Evolutionary conservation across 2,797 vertebrate species (phyloP), one percentile per base, ranked within the genome.

Genomic region (Rhodeus uyekii): DNA sequence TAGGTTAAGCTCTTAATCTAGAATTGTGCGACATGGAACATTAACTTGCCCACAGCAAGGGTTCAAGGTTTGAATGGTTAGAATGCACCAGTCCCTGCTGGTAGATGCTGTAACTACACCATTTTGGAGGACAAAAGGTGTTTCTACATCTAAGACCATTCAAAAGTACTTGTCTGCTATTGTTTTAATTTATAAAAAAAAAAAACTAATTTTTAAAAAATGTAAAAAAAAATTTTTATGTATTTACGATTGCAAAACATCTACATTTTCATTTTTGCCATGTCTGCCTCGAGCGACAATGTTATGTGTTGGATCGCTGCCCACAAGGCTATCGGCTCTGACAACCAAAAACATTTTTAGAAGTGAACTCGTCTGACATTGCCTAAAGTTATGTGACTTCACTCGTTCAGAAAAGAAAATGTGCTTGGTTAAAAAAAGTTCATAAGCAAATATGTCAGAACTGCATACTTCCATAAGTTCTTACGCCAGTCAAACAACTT

Each of bases 1-100:
- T 63, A 75, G 80, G 80, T 75, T 74, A 81, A 76, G 48, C 63
- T 76, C 61, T 65, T 68, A 42, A 68, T 76, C 63, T 60, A 82
- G 63, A 53, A 58, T 27, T 76, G 80, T 82, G 50, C 2, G 50
- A 81, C 44, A 65, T 81, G 80, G 71, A 81, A 60, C 61, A 82
- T 68, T 73, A 74, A 48, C 8, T 53, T 76, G 69, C 16, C 38
- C 24, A 44, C 5, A 44, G 34, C 72, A 82, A 27, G 36, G 8
- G 50, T 44, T 34, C 63, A 55, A 48, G 22, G 32, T 48, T 67
- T 64, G 60, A 78, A 65, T 4, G 2, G 12, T 48, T 65, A 16
- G 42, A 32, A n/a, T 36, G 22, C 8, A 10, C 27, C 4, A 4
- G 18, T 2, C 29, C 14, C 13, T 55, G 71, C 29, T 22, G 29